These are phyloP conservation scores for Himalopsyche japonica DNA, from an alignment of 2,888 invertebrate species.

Conservation along the genomic window DNA sequence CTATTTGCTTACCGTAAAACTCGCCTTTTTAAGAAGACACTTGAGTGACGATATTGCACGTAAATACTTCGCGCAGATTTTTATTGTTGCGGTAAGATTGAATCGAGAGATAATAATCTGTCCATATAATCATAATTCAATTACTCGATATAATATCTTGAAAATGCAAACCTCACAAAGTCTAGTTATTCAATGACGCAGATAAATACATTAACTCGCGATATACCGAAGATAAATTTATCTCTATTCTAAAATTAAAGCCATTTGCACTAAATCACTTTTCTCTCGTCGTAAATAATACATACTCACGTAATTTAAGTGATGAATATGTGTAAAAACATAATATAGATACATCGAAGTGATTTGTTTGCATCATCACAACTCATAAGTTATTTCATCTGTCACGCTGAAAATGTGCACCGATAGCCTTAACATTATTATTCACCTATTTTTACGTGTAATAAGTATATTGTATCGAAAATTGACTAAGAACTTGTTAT, in stretches of 20 bases:
- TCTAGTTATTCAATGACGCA: too few species aligned
- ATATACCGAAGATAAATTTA: neutral
- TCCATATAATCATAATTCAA: too few species aligned
- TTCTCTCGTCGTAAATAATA: neutral
- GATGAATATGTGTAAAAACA: neutral
- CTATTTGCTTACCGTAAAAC: too few species aligned
- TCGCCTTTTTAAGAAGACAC: too few species aligned
- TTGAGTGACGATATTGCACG: too few species aligned
- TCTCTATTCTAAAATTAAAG: neutral
- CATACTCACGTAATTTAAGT: neutral
- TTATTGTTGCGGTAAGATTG: too few species aligned
- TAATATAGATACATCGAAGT: neutral
- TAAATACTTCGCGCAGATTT: too few species aligned
- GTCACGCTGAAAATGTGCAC: neutral
- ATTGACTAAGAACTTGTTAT: neutral
- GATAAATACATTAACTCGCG: neutral
- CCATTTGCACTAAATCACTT: neutral
- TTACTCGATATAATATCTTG: too few species aligned
- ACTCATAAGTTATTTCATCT: neutral
- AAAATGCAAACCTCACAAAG: too few species aligned
- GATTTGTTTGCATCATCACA: neutral
- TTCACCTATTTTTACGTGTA: neutral
- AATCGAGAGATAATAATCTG: too few species aligned
- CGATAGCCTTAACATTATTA: neutral
- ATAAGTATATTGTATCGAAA: neutral